phyloP scores from a whole-genome alignment of 2,888 invertebrate genomes.

The Auanema freiburgensis region DNA sequence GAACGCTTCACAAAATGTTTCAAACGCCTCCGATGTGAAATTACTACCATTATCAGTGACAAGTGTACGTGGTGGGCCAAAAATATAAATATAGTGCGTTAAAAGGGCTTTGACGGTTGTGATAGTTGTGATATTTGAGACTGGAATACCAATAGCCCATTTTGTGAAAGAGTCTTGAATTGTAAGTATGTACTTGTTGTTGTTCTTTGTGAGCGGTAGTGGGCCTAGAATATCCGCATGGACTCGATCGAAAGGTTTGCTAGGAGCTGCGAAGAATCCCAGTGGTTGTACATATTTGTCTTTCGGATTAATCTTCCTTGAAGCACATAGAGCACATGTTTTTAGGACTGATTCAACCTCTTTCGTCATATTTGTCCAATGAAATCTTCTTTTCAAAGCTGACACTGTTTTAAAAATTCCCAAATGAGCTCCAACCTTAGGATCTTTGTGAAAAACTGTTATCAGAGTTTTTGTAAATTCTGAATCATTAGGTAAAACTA shows the following conservation, averaged over 20 bases:
- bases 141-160: conserved; percentile 16
- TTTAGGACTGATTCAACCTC: conserved; percentile 2
- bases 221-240: conserved; percentile 30
- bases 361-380: conserved; percentile 15
- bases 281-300: neutral
- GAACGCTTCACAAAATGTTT: no score
- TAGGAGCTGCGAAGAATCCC: neutral
- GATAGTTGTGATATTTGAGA: conserved; percentile 9
- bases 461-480: conserved; percentile 3
- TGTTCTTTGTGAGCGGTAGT: conserved; percentile 21
- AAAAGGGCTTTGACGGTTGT: conserved; percentile 5
- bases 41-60: conserved; percentile 22
- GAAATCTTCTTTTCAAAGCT: neutral
- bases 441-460: neutral
- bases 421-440: conserved; percentile 9
- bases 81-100: conserved; percentile 9
- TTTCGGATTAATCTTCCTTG: conserved; percentile 1
- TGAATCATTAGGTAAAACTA: conserved; percentile 15
- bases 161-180: conserved; percentile 20
- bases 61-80: conserved; percentile 15
- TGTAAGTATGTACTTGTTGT: conserved; percentile 22
- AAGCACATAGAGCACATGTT: conserved; percentile 8
- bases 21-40: no score
- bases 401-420: conserved; percentile 5
- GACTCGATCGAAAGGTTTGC: conserved; percentile 15